A percentile compares a stretch with the other conserved stretches of the same genome.
phyloP scores from a whole-genome alignment of 1,140 invertebrate species.

The Leptestheria dahalacensis region DNA sequence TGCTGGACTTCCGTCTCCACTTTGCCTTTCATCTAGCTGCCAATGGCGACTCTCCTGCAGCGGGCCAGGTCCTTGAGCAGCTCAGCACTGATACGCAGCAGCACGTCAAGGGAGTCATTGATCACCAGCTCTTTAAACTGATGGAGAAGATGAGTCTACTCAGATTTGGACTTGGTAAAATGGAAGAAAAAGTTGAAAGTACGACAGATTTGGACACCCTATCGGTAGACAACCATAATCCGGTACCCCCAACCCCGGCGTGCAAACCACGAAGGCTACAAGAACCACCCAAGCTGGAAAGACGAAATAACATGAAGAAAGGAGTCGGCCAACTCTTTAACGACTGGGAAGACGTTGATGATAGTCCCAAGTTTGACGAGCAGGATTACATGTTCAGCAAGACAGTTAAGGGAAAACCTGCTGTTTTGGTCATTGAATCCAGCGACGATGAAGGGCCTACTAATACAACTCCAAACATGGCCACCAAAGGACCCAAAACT shows the following conservation, averaged over 20 bases:
- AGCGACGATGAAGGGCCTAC: not conserved
- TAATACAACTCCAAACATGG: not conserved
- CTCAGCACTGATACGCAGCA: not conserved
- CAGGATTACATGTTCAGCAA: not conserved
- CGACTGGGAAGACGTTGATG: not conserved
- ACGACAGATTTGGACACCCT: not conserved
- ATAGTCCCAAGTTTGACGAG: not conserved
- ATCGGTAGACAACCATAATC: not conserved
- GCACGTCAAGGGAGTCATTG: not conserved
- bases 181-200: not conserved
- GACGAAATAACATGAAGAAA: not conserved
- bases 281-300: not conserved
- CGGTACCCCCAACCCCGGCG: not conserved
- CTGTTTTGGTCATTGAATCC: not conserved
- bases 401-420: not conserved
- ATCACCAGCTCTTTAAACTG: not conserved
- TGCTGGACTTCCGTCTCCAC: not conserved
- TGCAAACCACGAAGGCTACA: not conserved
- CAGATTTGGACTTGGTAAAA: not conserved
- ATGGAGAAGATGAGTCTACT: not conserved
- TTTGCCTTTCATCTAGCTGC: not conserved
- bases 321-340: not conserved
- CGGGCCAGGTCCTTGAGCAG: not conserved
- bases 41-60: not conserved
- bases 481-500: not conserved